These are phyloP conservation scores for Acanthosoma haemorrhoidale DNA, from an alignment of 2,888 invertebrate genomes.

Conservation along the genomic window DNA sequence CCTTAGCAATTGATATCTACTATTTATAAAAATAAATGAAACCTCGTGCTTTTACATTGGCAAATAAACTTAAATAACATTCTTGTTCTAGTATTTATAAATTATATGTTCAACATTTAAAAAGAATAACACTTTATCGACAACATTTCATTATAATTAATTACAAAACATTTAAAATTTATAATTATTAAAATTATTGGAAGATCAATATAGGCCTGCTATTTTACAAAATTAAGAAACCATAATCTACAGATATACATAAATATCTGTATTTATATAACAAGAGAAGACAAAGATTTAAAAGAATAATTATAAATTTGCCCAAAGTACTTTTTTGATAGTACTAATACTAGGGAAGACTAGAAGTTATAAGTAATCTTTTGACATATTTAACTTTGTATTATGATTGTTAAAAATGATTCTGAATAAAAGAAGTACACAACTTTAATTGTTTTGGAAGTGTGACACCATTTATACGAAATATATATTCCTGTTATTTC, in stretches of 20 bases:
- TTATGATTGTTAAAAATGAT: conserved; percentile 9
- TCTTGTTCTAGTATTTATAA: conserved; percentile 22
- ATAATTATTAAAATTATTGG: conserved; percentile 35
- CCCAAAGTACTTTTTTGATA: conserved; percentile 21
- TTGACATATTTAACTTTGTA: conserved; percentile 19
- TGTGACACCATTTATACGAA: conserved; percentile 15
- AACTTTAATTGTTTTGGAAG: conserved; percentile 17
- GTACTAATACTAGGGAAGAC: conserved; percentile 34
- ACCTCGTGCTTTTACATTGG: conserved; percentile 15
- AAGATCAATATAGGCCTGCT: conserved; percentile 38
- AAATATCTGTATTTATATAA: conserved; percentile 4
- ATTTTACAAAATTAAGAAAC: conserved; percentile 31
- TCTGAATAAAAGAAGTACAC: conserved; percentile 14
- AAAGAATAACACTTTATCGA: conserved; percentile 31
- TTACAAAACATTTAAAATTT: conserved; percentile 32
- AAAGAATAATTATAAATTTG: conserved; percentile 30
- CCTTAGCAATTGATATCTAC: conserved; percentile 11
- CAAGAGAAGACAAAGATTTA: conserved; percentile 25
- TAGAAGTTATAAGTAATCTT: conserved; percentile 37
- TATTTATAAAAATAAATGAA: conserved; percentile 23
- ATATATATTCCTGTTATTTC: background rate
- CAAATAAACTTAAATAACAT: conserved; percentile 23
- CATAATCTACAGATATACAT: background rate
- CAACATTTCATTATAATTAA: conserved; percentile 33
- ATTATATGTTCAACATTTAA: conserved; percentile 29